A percentile compares a stretch with the other conserved stretches of the same genome.
These are phyloP conservation scores for Oconnorella tubifera DNA, from an alignment of 2,888 invertebrate genomes.

Conservation along the genomic window DNA sequence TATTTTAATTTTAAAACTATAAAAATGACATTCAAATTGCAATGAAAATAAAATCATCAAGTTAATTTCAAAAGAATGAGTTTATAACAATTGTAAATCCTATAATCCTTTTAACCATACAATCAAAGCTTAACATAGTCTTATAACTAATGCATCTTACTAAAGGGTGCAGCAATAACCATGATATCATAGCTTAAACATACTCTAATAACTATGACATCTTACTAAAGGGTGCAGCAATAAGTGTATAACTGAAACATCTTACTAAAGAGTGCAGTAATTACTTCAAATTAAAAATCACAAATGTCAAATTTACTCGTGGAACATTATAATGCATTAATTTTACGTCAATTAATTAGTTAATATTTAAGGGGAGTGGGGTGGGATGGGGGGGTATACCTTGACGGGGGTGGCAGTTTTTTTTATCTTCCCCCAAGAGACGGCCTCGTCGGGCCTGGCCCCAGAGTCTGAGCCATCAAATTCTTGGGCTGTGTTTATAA, in stretches of 20 bases:
- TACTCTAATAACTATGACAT: too few species aligned
- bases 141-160: not conserved
- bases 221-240: too few species aligned
- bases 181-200: not conserved
- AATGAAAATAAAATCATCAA: too few species aligned
- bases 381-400: conserved; percentile 59
- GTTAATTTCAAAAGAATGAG: too few species aligned
- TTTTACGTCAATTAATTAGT: too few species aligned
- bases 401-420: conserved; percentile 85
- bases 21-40: too few species aligned
- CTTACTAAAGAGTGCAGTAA: too few species aligned
- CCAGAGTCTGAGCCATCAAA: conserved; percentile 97
- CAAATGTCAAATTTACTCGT: too few species aligned
- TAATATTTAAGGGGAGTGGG: too few species aligned
- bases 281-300: too few species aligned
- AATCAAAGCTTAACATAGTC: not conserved
- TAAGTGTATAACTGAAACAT: too few species aligned
- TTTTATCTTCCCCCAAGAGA: conserved; percentile 97
- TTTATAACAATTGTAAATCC: not conserved
- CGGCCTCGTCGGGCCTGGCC: conserved; percentile 94
- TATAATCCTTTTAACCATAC: not conserved
- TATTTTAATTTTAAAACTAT: conserved; percentile 2
- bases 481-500: conserved; percentile 89
- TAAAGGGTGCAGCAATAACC: not conserved
- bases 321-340: too few species aligned